Evolutionary conservation across 1,140 invertebrate genomes (phyloP), one percentile per base, ranked within the genome.

Genomic region (Drosophila busckii): DNA sequence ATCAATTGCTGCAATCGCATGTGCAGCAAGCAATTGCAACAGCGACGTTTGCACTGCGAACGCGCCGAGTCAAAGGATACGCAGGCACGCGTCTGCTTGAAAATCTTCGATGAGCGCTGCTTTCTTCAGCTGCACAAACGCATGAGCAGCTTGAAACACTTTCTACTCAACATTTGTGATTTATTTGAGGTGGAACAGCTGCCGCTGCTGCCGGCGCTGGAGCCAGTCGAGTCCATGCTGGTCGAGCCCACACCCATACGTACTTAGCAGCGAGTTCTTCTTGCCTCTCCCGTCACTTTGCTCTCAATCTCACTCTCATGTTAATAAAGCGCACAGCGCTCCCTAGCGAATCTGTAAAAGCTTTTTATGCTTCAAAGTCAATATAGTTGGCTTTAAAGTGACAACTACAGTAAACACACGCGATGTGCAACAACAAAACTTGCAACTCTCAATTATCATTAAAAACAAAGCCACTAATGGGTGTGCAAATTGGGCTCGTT

Each of bases 291-390:
- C n/a, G n/a, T n/a, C n/a, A n/a, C n/a, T n/a, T n/a, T n/a, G n/a
- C n/a, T n/a, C n/a, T n/a, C n/a, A n/a, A n/a, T n/a, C n/a, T n/a
- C n/a, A n/a, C n/a, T n/a, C n/a, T n/a, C n/a, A n/a, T n/a, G 38
- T 54, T 80, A 78, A 78, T 78, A 78, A 78, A 78, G 63, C 52
- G 58, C 53, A 34, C 49, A n/a, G n/a, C n/a, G 59, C 54, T 68
- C 58, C 63, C 59, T 16, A 49, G 73, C 68, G 73, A 73, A 78
- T 80, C 73, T 71, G 76, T 68, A 62, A 78, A 78, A 78, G 73
- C 73, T 78, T 78, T 78, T 78, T 80, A 80, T 78, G 68, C 68
- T 61, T 78, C 73, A 78, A 78, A 78, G 73, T 78, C 73, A 78
- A 78, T 78, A 78, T 80, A 71, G 60, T 73, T 58, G 68, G 73